Conservation (phyloP, 2,888 invertebrate genomes). For the Netelia virgata region DNA sequence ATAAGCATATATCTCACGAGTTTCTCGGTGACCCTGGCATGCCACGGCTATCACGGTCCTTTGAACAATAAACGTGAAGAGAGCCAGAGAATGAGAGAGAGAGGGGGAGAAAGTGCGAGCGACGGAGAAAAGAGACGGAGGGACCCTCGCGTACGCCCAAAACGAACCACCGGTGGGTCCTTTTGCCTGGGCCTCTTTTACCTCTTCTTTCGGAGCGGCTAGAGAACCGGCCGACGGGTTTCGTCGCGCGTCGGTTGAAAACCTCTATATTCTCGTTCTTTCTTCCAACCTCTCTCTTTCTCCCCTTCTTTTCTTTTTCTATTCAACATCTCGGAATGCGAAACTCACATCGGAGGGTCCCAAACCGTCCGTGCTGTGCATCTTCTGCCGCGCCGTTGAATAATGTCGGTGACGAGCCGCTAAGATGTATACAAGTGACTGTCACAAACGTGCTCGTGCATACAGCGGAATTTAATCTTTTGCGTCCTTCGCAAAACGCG, state of each 20-base stretch:
- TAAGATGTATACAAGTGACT: conserved; percentile 63
- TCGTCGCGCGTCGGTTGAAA: conserved; percentile 31
- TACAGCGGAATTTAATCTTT: not conserved
- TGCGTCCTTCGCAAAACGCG: no score
- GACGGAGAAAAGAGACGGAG: conserved; percentile 12
- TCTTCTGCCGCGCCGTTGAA: conserved; percentile 55
- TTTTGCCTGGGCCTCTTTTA: conserved; percentile 65
- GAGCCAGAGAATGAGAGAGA: conserved; percentile 26
- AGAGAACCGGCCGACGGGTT: conserved; percentile 55
- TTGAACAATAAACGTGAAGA: conserved; percentile 59
- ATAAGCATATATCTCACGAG: conserved; percentile 48
- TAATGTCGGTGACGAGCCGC: conserved; percentile 54
- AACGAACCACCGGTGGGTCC: conserved; percentile 39
- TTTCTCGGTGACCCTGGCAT: conserved; percentile 63
- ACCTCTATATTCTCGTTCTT: conserved; percentile 31
- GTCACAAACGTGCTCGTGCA: conserved; percentile 16
- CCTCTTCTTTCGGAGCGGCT: conserved; percentile 52
- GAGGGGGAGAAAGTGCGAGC: conserved; percentile 27
- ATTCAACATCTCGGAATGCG: conserved; percentile 65
- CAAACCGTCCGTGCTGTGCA: conserved; percentile 54
- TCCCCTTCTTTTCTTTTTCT: conserved; percentile 30
- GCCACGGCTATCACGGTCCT: conserved; percentile 66
- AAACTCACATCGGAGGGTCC: conserved; percentile 58
- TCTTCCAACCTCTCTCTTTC: conserved; percentile 34
- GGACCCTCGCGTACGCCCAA: conserved; percentile 44